A percentile compares a stretch with the other conserved stretches of the same genome.
These are phyloP conservation scores for Orestias chungarensis DNA, from an alignment of 2,797 vertebrate genomes.

Conservation along the genomic window DNA sequence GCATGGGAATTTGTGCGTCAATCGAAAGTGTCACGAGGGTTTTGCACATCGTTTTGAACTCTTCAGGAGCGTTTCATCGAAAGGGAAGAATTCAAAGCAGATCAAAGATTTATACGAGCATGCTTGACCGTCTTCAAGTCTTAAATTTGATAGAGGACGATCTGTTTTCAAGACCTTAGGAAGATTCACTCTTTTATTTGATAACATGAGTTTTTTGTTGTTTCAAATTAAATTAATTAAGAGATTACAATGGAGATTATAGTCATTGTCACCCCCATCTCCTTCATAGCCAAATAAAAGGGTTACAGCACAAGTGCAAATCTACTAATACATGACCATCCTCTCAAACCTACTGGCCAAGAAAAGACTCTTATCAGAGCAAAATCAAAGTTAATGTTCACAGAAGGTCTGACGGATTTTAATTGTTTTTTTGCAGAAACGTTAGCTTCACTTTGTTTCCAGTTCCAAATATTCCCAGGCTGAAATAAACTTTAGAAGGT, in stretches of 20 bases:
- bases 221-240: not conserved
- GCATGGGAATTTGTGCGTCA: not conserved
- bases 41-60: not conserved
- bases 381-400: too few species aligned
- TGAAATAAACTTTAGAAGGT: not conserved
- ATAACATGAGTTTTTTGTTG: too few species aligned
- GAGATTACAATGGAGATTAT: too few species aligned
- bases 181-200: too few species aligned
- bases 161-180: too few species aligned
- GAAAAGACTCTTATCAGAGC: not conserved
- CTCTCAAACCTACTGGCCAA: not conserved
- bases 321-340: not conserved
- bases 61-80: not conserved
- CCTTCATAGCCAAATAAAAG: not conserved
- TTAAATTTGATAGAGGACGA: not conserved
- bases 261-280: too few species aligned
- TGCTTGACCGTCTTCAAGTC: not conserved
- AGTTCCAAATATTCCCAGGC: not conserved
- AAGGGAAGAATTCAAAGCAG: not conserved
- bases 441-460: too few species aligned
- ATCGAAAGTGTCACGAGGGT: not conserved
- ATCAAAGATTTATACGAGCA: not conserved
- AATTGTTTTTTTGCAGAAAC: not conserved
- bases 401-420: too few species aligned
- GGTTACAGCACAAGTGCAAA: not conserved